These are phyloP conservation scores for Araneus ventricosus DNA, from an alignment of 1,140 invertebrate species.

Conservation along the genomic window DNA sequence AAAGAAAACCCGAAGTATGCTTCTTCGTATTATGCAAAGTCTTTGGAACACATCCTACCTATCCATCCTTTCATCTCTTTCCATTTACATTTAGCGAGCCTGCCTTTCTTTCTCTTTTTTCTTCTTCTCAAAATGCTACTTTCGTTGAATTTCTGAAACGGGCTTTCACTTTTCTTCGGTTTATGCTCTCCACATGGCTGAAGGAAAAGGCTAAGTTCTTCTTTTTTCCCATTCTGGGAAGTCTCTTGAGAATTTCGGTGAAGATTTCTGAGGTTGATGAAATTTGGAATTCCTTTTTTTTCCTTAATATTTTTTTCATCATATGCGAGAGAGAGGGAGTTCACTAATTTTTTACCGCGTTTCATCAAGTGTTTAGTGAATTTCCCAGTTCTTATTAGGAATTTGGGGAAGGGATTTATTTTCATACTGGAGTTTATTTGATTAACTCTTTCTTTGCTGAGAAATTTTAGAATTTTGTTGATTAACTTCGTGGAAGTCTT, in stretches of 20 bases:
- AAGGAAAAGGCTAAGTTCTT: not conserved
- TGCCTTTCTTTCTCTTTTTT: not conserved
- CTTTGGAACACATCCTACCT: not conserved
- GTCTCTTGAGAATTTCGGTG: not conserved
- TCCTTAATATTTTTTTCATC: not conserved
- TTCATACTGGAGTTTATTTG: not conserved
- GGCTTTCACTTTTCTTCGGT: constrained; percentile 16
- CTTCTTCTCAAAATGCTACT: not conserved
- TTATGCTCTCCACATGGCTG: not conserved
- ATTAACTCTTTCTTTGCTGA: not conserved
- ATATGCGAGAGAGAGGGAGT: not conserved
- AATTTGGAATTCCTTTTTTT: not conserved
- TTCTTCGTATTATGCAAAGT: constrained; percentile 60
- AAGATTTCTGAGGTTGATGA: constrained; percentile 15
- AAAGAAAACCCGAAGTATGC: constrained; percentile 34
- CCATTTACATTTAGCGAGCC: constrained; percentile 66
- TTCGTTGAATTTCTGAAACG: constrained; percentile 27
- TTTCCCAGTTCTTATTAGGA: not conserved
- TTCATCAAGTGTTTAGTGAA: constrained; percentile 4
- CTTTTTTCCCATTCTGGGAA: not conserved
- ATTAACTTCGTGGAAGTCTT: constrained; percentile 3
- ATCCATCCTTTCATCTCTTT: constrained; percentile 28
- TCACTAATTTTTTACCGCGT: constrained; percentile 32
- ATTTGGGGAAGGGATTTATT: not conserved
- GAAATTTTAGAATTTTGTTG: not conserved